Conservation (phyloP, 2,888 invertebrate genomes). For the Andrena bucephala region DNA sequence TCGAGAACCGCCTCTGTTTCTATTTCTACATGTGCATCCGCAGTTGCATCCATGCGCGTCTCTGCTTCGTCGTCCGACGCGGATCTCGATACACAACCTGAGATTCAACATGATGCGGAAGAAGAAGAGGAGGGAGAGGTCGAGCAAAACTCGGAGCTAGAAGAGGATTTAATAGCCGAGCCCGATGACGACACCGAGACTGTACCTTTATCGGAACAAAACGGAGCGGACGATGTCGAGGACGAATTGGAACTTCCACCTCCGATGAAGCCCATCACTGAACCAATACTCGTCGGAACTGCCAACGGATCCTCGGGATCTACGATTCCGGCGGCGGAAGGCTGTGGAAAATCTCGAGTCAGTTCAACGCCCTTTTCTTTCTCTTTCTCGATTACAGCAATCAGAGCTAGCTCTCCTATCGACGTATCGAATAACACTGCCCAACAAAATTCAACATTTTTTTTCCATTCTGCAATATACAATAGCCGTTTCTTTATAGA, state of each 20-base stretch:
- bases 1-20: constrained; percentile 27
- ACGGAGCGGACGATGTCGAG: constrained; percentile 90
- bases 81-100: constrained; percentile 83
- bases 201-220: constrained; percentile 84
- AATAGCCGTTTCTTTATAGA: too few species aligned
- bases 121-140: constrained; percentile 79
- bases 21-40: constrained; percentile 54
- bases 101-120: constrained; percentile 68
- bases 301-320: constrained; percentile 81
- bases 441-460: neutral
- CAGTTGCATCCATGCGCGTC: constrained; percentile 36
- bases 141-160: constrained; percentile 55
- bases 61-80: constrained; percentile 37
- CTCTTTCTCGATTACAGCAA: neutral
- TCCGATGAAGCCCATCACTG: constrained; percentile 98
- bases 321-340: constrained; percentile 82
- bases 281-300: constrained; percentile 86
- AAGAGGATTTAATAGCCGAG: constrained; percentile 83
- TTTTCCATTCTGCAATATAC: neutral
- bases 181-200: constrained; percentile 78
- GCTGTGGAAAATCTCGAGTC: constrained; percentile 78
- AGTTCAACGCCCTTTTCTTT: neutral
- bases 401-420: too few species aligned
- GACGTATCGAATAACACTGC: neutral
- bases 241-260: constrained; percentile 97